phyloP scores from a whole-genome alignment of 2,888 invertebrate species.

The Lepidochitona cinerea region DNA sequence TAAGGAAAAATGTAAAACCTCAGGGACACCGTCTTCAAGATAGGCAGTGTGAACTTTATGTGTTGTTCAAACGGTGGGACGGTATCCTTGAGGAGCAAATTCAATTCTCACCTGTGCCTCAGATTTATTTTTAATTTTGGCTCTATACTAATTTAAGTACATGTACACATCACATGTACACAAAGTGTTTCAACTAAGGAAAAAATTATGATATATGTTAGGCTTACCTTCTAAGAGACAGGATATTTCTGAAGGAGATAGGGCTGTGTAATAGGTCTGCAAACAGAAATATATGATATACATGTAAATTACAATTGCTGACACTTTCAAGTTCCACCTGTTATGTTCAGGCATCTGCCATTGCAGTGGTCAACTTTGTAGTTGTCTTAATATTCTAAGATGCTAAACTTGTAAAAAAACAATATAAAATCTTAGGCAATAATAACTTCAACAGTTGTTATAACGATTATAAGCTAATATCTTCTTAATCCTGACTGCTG shows the following conservation, averaged over 20 bases:
- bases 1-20: no score
- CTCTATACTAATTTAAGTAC: not conserved
- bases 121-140: no score
- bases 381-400: not conserved
- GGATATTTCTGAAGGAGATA: conserved; percentile 64
- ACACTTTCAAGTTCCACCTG: not conserved
- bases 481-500: no score
- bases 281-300: not conserved
- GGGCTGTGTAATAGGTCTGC: conserved; percentile 59
- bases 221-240: conserved; percentile 60
- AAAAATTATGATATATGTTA: not conserved
- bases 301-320: not conserved
- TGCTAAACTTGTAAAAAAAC: no score
- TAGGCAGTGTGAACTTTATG: no score
- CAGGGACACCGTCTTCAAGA: no score
- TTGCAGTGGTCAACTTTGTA: not conserved
- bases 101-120: no score
- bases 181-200: not conserved
- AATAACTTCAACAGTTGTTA: no score
- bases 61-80: no score
- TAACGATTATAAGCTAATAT: no score
- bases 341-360: not conserved
- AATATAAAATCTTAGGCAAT: no score
- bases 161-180: not conserved
- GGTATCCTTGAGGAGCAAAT: no score